These are phyloP conservation scores for Elaphurus davidianus DNA, from an alignment of 2,113 vertebrate species.

Conservation along the genomic window DNA sequence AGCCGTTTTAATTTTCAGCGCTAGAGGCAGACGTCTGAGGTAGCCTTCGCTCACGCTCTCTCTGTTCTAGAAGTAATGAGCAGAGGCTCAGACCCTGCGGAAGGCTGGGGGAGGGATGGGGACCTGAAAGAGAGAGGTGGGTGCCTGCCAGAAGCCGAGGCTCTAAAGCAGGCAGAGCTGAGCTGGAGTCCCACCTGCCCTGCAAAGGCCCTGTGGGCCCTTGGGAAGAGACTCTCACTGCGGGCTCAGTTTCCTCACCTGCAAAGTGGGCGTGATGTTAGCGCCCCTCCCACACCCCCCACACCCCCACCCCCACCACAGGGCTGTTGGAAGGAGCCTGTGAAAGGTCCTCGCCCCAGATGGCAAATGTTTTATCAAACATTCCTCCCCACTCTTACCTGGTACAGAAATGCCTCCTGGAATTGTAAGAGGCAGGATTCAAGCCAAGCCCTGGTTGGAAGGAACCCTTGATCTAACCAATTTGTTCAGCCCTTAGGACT, in stretches of 20 bases:
- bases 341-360: neutral
- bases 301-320: fast-evolving
- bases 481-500: neutral
- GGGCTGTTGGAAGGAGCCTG: neutral
- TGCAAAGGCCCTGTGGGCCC: neutral
- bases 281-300: too few relatives aligned
- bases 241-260: neutral
- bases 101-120: neutral
- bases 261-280: neutral
- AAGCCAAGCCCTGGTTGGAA: neutral
- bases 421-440: neutral
- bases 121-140: neutral
- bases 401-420: neutral
- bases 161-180: neutral
- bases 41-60: neutral
- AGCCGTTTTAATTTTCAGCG: constrained; percentile 31
- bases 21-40: neutral
- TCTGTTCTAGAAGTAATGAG: neutral
- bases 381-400: neutral
- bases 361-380: neutral
- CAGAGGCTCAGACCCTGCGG: neutral
- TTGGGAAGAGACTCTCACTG: neutral
- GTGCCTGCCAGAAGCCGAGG: neutral
- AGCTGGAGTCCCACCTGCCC: neutral
- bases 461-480: neutral